phyloP scores from a whole-genome alignment of 2,113 vertebrate genomes.

The Nettapus auritus region DNA sequence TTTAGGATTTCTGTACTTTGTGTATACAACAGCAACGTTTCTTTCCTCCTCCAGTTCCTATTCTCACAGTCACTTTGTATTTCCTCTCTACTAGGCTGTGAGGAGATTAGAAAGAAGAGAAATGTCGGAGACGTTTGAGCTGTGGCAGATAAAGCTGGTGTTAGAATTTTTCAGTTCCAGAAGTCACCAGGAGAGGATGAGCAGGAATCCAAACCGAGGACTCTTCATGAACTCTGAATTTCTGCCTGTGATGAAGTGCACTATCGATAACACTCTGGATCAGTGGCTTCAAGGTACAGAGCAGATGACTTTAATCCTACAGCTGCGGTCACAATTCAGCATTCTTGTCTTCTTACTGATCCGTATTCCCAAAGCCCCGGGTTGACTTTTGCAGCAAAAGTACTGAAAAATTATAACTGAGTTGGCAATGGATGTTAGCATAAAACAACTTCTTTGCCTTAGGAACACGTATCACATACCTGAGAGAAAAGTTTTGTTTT shows the following conservation, averaged over 20 bases:
- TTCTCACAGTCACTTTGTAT: neutral
- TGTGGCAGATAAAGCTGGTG: constrained; percentile 95
- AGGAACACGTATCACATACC: neutral
- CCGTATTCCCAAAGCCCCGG: too few species aligned
- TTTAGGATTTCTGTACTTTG: neutral
- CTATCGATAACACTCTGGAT: constrained; percentile 87
- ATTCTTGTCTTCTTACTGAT: neutral
- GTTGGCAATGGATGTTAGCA: neutral
- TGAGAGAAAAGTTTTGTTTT: neutral
- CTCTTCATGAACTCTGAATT: constrained; percentile 93
- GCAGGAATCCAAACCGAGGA: constrained; percentile 72
- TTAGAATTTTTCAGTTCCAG: constrained; percentile 90
- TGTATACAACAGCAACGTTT: neutral
- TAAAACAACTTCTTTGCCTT: neutral
- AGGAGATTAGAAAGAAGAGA: constrained; percentile 82
- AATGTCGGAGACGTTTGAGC: constrained; percentile 87
- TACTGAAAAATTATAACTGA: neutral
- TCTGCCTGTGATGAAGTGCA: constrained; percentile 93
- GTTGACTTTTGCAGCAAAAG: neutral
- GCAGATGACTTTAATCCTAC: neutral
- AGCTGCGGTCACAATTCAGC: accelerated
- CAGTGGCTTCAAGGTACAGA: constrained; percentile 88
- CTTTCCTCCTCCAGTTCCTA: neutral
- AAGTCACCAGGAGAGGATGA: constrained; percentile 81
- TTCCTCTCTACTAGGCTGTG: constrained; percentile 69